These are phyloP conservation scores for Danio kyathit DNA, from an alignment of 2,797 vertebrate genomes.

Conservation along the genomic window DNA sequence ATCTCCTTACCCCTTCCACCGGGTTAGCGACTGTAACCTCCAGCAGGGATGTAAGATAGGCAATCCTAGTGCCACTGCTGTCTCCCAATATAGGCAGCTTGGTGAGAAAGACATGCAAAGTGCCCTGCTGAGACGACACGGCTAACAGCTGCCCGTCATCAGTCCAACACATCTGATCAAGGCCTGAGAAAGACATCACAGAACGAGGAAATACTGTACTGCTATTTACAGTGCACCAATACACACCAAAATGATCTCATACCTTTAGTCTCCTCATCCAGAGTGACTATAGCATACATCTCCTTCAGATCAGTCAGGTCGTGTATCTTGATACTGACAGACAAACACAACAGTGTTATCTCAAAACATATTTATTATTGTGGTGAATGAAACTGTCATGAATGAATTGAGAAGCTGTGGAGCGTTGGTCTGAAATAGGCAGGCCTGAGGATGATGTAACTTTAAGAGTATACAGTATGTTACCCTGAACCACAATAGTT, in stretches of 20 bases:
- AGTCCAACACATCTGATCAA: conserved; percentile 93
- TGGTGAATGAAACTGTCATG: background rate
- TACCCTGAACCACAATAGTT: too few species aligned
- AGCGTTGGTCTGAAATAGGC: background rate
- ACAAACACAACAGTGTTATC: conserved; percentile 21
- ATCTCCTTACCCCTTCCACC: conserved; percentile 86
- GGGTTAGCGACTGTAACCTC: conserved; percentile 93
- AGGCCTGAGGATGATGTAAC: background rate
- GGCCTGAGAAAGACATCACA: conserved; percentile 76
- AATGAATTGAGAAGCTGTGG: background rate
- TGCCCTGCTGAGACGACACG: conserved; percentile 88
- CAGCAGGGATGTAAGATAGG: conserved; percentile 94
- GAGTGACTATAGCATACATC: conserved; percentile 90
- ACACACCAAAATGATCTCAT: conserved; percentile 9
- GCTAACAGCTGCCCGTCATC: conserved; percentile 96
- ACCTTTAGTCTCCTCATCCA: conserved; percentile 99
- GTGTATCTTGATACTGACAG: conserved; percentile 92
- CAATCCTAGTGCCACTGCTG: conserved; percentile 88
- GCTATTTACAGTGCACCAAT: background rate
- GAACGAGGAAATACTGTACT: background rate
- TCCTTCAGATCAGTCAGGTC: conserved; percentile 93
- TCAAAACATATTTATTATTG: background rate
- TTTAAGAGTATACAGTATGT: background rate
- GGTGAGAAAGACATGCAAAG: conserved; percentile 93
- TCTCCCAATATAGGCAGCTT: conserved; percentile 93